Percentiles rank a stretch among this genome's conserved stretches.
Evolutionary conservation across 1,140 invertebrate genomes (phyloP).

Genomic region (fruit fly (Drosophila melanogaster)): Release_6_plus_ISO1_MT NT_037436.4:606501-607000

Average conservation of each 20-base stretch:
- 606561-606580: slow-evolving; percentile 39
- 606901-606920: neutral
- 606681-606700: slow-evolving; percentile 13
- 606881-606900: slow-evolving; percentile 12
- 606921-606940: neutral
- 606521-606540: neutral
- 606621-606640: slow-evolving; percentile 29
- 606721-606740: slow-evolving; percentile 10
- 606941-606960: too few species aligned
- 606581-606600: slow-evolving; percentile 46
- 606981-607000: neutral
- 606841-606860: slow-evolving; percentile 34
- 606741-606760: neutral
- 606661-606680: slow-evolving; percentile 9
- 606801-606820: slow-evolving; percentile 40
- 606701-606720: slow-evolving; percentile 10
- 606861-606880: slow-evolving; percentile 20
- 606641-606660: slow-evolving; percentile 37
- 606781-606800: slow-evolving; percentile 1
- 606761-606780: slow-evolving; percentile 8
- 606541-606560: slow-evolving; percentile 19
- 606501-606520: slow-evolving; percentile 14
- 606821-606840: slow-evolving; percentile 36
- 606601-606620: slow-evolving; percentile 53
- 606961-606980: neutral